Evolutionary conservation across 2,797 vertebrate genomes (phyloP), one percentile per base, ranked within the genome.

Genomic region (Tokudaia tokunoshimensis): DNA sequence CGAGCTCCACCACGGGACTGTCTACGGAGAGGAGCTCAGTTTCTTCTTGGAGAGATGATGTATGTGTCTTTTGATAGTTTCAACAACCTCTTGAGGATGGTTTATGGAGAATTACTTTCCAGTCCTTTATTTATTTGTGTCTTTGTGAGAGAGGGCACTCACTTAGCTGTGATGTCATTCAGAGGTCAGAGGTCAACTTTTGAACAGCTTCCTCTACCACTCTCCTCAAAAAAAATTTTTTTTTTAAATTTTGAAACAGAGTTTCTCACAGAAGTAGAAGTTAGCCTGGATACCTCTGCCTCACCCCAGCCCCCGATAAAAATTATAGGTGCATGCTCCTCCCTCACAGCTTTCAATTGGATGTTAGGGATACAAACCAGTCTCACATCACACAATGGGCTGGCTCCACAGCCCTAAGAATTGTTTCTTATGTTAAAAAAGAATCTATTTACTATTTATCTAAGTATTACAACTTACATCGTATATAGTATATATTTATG

Each of bases 21-120:
- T 99, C 99, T 90, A 99, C 99, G 0, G 99, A 99, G 94, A 98
- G 98, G 98, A 99, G 99, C 96, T 99, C 99, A 0, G 29, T 99
- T 96, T 99, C 98, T 96, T 99, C 99, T 70, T 99, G 99, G 99
- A 99, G 99, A 97, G 99, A 99, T 94, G 99, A 99, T 94, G 99
- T 99, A 99, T 0, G 99, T 98, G 99, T 98, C 63, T 95, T 19
- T 57, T 85, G 91, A 50, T 70, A 63, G 41, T 93, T 50, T 86
- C 41, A 41, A 47, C 90, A 72, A 80, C 67, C 26, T 29, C 9
- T 1, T 29, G 41, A 20, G 57, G 82, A 31, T 4, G n/a, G 5
- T 70, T 82, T 81, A 57, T n/a, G 70, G 61, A 37, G 47, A 67
- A 80, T 55, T 6, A 9, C 52, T 72, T 92, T 83, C 50, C 83